These are phyloP conservation scores for Potamarius usumacintae DNA, from an alignment of 2,113 vertebrate species.

Conservation along the genomic window DNA sequence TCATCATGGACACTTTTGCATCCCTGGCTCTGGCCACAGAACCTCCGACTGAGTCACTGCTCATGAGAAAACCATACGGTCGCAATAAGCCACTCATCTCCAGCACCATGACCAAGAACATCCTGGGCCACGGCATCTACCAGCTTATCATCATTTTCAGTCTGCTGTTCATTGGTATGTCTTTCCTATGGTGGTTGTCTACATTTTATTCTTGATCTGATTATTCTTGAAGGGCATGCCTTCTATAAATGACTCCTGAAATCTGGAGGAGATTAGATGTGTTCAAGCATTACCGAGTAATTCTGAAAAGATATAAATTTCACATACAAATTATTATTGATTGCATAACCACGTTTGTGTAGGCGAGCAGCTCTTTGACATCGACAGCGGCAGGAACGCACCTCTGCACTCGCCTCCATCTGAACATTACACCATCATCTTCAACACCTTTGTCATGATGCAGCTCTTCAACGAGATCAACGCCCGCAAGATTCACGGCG, in stretches of 20 bases:
- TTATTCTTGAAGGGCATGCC: neutral
- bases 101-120: constrained; percentile 98
- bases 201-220: neutral
- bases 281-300: neutral
- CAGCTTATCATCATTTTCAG: constrained; percentile 94
- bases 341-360: constrained; percentile 64
- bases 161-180: constrained; percentile 86
- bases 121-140: constrained; percentile 90
- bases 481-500: constrained; percentile 95
- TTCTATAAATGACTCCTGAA: neutral
- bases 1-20: constrained; percentile 97
- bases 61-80: constrained; percentile 89
- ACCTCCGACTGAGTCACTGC: constrained; percentile 87
- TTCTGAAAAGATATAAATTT: neutral
- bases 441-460: constrained; percentile 99
- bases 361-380: constrained; percentile 96
- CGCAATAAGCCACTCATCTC: constrained; percentile 96
- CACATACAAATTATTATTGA: constrained; percentile 64
- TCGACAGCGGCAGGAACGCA: constrained; percentile 92
- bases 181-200: no score
- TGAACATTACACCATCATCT: constrained; percentile 98
- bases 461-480: constrained; percentile 99
- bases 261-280: neutral
- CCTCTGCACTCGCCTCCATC: constrained; percentile 95
- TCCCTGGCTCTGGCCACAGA: constrained; percentile 93